Evolutionary conservation across 2,113 vertebrate species (phyloP).

Genomic region (Menidia beryllina): DNA sequence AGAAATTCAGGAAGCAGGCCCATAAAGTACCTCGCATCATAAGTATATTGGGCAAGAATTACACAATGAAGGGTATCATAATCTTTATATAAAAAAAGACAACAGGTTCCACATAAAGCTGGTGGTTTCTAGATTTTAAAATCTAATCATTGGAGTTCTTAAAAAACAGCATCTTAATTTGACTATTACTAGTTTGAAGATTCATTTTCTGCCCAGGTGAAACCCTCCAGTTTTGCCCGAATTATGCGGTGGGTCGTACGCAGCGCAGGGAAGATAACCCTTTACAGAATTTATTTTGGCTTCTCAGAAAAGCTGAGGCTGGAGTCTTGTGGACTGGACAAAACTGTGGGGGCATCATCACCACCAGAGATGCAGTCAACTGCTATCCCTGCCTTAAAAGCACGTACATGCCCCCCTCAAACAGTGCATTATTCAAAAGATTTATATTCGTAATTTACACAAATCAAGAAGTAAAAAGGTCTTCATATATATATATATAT

Average conservation of each 20-base stretch:
- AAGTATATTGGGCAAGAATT: no score
- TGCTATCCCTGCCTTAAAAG: constrained; percentile 22
- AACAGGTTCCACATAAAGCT: no score
- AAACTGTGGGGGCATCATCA: background rate
- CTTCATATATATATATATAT: constrained; percentile 59
- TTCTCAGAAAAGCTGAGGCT: background rate
- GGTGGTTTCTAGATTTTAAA: no score
- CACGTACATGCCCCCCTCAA: constrained; percentile 9
- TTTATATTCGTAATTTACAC: constrained; percentile 42
- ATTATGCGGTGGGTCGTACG: no score
- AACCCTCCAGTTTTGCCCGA: no score
- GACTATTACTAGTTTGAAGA: no score
- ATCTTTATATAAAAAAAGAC: background rate
- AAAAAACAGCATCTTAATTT: no score
- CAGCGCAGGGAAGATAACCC: no score
- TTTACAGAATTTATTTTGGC: no score
- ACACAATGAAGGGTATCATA: background rate
- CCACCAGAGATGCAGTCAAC: constrained; percentile 1
- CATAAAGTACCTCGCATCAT: background rate
- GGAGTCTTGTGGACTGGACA: no score
- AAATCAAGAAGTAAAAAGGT: constrained; percentile 9
- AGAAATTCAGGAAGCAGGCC: background rate
- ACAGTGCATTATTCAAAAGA: constrained; percentile 46
- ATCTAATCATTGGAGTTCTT: no score
- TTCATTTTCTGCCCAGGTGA: no score